Evolutionary conservation across 2,113 vertebrate species (phyloP).

Genomic region (Anas platyrhynchos): DNA sequence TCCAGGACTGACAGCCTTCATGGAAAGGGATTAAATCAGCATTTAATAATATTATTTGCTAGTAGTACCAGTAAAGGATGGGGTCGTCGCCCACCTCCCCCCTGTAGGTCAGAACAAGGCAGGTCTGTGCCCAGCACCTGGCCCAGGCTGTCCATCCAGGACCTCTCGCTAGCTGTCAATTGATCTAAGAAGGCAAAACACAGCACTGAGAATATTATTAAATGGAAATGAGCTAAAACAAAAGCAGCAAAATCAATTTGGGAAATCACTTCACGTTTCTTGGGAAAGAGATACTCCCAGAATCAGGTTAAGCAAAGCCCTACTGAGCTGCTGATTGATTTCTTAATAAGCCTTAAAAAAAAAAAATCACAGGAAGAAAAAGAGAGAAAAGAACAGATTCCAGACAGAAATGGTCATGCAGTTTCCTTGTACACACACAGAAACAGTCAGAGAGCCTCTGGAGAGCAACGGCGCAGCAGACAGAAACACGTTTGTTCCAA

Average conservation of each 20-base stretch:
- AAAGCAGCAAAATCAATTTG: conserved; percentile 4
- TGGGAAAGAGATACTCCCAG: background rate
- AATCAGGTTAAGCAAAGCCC: conserved; percentile 33
- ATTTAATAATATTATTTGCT: accelerated
- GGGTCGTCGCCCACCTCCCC: accelerated
- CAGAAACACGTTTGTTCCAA: background rate
- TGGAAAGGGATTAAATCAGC: background rate
- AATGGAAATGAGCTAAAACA: background rate
- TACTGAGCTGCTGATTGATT: conserved; percentile 29
- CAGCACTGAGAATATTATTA: background rate
- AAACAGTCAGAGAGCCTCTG: background rate
- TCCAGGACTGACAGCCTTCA: background rate
- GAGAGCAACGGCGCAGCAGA: background rate
- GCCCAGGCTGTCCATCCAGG: background rate
- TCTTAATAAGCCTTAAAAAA: background rate
- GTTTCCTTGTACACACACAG: background rate
- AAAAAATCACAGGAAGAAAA: background rate
- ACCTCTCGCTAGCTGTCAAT: background rate
- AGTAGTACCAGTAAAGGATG: too few species aligned
- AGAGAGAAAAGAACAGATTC: conserved; percentile 9
- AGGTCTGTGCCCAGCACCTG: background rate
- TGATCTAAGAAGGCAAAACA: accelerated
- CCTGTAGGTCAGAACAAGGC: accelerated
- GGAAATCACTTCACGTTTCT: background rate
- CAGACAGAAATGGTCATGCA: conserved; percentile 13